Evolutionary conservation across 2,888 invertebrate species (phyloP).

Genomic region (Timandra comae): DNA sequence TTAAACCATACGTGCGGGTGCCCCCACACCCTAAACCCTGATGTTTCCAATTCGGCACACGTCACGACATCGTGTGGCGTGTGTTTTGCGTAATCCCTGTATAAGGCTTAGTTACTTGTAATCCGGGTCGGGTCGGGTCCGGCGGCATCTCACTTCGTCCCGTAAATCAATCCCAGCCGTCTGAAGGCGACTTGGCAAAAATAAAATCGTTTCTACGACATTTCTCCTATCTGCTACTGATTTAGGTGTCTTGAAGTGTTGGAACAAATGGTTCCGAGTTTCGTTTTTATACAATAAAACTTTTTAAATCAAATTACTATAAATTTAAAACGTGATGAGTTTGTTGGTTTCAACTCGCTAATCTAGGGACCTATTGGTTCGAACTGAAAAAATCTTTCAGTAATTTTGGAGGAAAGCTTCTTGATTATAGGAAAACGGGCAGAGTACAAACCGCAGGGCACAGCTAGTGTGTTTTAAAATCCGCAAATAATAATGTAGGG

Average conservation of each 20-base stretch:
- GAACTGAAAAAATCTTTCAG: constrained; percentile 17
- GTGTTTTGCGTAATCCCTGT: constrained; percentile 64
- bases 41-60: constrained; percentile 54
- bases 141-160: constrained; percentile 55
- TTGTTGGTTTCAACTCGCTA: too few relatives aligned
- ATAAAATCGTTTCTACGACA: constrained; percentile 11
- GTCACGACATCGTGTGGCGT: constrained; percentile 51
- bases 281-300: too few relatives aligned
- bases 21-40: constrained; percentile 15
- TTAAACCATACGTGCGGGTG: too few relatives aligned
- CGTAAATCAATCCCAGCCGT: constrained; percentile 71
- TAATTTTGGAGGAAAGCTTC: constrained; percentile 2
- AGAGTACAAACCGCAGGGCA: too few relatives aligned
- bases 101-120: constrained; percentile 62
- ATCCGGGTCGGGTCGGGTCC: constrained; percentile 49
- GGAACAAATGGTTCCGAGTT: too few relatives aligned
- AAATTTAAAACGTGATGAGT: too few relatives aligned
- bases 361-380: too few relatives aligned
- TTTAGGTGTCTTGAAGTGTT: too few relatives aligned
- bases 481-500: too few relatives aligned
- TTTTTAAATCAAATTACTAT: too few relatives aligned
- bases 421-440: constrained; percentile 10
- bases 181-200: constrained; percentile 30
- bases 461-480: too few relatives aligned
- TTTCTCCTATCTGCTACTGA: constrained; percentile 10